Evolutionary conservation across 2,888 invertebrate species (phyloP).

Genomic region (Ochlodes sylvanus): DNA sequence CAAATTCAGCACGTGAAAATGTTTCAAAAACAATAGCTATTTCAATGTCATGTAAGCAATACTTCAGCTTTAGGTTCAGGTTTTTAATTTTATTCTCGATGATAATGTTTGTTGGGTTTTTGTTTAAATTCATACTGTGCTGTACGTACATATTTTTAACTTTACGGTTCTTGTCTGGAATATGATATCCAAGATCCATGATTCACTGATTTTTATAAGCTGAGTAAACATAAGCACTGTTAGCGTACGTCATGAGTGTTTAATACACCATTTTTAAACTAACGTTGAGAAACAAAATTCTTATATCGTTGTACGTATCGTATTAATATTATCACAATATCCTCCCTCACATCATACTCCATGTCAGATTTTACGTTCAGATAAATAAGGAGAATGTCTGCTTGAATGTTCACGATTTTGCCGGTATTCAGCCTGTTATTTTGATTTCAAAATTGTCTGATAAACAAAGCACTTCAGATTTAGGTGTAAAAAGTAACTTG

Average conservation of each 20-base stretch:
- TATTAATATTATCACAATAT: background rate
- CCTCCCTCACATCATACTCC: background rate
- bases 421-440: background rate
- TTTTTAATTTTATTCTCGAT: too few relatives aligned
- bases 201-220: constrained; percentile 24
- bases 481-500: background rate
- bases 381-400: background rate
- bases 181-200: constrained; percentile 16
- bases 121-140: background rate
- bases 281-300: constrained; percentile 17
- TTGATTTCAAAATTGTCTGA: background rate
- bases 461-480: constrained; percentile 1
- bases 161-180: constrained; percentile 7
- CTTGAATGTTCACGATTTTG: background rate
- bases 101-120: too few relatives aligned
- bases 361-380: background rate
- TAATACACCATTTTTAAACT: constrained; percentile 31
- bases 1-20: too few relatives aligned
- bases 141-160: background rate
- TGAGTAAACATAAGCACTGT: constrained; percentile 28
- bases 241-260: constrained; percentile 20
- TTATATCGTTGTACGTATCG: constrained; percentile 6
- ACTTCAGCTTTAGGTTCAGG: too few relatives aligned
- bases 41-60: too few relatives aligned
- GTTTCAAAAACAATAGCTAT: too few relatives aligned